A percentile compares a stretch with the other conserved stretches of the same genome.
These are phyloP conservation scores for Muscina levida DNA, from an alignment of 2,888 invertebrate genomes.

Conservation along the genomic window DNA sequence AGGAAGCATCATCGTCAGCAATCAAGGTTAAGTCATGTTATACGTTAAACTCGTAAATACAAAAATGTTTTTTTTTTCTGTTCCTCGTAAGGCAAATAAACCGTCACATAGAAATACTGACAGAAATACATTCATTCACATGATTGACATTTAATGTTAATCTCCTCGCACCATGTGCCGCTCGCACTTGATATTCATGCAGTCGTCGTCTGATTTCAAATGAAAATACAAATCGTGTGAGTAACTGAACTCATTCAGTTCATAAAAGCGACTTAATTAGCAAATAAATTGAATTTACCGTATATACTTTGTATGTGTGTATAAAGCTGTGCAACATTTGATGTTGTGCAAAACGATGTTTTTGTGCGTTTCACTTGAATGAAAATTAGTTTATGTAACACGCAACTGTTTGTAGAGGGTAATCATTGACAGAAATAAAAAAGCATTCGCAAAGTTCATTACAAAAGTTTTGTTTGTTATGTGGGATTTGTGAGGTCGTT, in stretches of 20 bases:
- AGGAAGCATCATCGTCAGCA: not conserved
- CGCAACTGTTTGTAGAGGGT: too few species aligned
- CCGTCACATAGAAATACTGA: not conserved
- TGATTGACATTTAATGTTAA: constrained; percentile 32
- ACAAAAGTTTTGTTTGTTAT: too few species aligned
- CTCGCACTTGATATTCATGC: not conserved
- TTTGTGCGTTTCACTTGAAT: too few species aligned
- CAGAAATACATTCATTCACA: not conserved
- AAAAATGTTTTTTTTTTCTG: too few species aligned
- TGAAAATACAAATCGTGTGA: not conserved
- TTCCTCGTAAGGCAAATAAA: constrained; percentile 15
- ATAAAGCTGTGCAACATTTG: not conserved
- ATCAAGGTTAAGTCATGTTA: not conserved
- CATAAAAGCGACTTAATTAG: constrained; percentile 21
- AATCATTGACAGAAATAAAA: too few species aligned
- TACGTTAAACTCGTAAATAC: too few species aligned
- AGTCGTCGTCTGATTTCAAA: not conserved
- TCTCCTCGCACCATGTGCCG: too few species aligned
- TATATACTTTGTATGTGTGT: not conserved
- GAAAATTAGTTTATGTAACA: too few species aligned
- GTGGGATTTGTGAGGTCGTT: too few species aligned
- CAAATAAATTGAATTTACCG: constrained; percentile 37
- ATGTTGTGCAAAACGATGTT: too few species aligned
- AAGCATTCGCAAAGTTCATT: too few species aligned
- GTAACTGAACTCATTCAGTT: not conserved